Conservation (phyloP, 2,888 invertebrate genomes). For the Rotaria socialis region DNA sequence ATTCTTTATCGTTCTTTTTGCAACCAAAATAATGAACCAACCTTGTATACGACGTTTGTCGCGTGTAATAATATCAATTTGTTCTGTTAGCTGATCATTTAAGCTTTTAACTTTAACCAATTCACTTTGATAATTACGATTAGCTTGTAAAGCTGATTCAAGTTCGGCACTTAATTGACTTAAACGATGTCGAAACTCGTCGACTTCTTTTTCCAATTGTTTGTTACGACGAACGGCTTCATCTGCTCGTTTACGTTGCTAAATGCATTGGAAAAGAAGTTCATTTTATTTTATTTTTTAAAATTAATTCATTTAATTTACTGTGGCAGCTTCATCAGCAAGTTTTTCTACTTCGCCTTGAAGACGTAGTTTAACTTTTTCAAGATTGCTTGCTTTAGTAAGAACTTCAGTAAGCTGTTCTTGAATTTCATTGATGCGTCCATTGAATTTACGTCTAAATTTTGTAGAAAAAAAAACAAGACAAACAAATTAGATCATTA, state of each 20-base stretch:
- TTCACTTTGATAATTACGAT: slow-evolving; percentile 44
- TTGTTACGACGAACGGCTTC: slow-evolving; percentile 41
- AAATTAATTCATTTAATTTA: not conserved
- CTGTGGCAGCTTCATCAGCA: slow-evolving; percentile 38
- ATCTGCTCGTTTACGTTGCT: slow-evolving; percentile 42
- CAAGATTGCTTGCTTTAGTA: slow-evolving; percentile 41
- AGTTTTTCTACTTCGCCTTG: slow-evolving; percentile 42
- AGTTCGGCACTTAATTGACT: slow-evolving; percentile 40
- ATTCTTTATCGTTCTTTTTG: no score
- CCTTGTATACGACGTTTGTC: slow-evolving; percentile 35
- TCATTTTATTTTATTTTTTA: no score
- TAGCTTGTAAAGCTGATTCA: slow-evolving; percentile 46
- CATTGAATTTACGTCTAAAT: slow-evolving; percentile 45
- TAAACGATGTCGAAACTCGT: slow-evolving; percentile 39
- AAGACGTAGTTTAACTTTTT: slow-evolving; percentile 45
- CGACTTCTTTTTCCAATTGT: slow-evolving; percentile 44
- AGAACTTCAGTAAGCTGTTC: slow-evolving; percentile 40
- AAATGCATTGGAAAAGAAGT: not conserved
- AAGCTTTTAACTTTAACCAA: slow-evolving; percentile 40
- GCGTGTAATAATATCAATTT: slow-evolving; percentile 25
- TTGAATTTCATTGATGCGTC: slow-evolving; percentile 42
- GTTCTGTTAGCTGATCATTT: slow-evolving; percentile 41
- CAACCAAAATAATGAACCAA: not conserved
- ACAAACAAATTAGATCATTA: not conserved
- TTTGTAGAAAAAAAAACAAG: not conserved